phyloP scores from a whole-genome alignment of 2,797 vertebrate species.

The Adrianichthys oophorus region DNA sequence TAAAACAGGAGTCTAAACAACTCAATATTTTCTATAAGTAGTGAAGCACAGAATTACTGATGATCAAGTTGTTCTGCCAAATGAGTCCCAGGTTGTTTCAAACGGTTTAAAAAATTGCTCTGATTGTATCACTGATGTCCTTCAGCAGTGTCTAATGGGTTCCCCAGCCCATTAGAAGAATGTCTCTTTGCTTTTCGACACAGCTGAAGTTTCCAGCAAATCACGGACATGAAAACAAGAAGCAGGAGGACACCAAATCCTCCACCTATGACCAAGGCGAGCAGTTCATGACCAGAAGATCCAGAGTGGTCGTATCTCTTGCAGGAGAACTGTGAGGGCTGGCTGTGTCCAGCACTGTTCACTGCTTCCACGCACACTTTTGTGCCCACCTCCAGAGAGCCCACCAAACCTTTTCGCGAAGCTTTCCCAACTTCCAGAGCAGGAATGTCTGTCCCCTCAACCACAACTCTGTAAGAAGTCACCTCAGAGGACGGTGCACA shows the following conservation, averaged over 20 bases:
- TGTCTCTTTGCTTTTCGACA: constrained; percentile 50
- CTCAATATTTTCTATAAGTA: constrained; percentile 1
- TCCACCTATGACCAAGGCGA: constrained; percentile 58
- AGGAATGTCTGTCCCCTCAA: constrained; percentile 9
- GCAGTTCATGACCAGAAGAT: constrained; percentile 18
- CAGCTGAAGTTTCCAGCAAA: constrained; percentile 53
- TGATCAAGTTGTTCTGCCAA: not conserved
- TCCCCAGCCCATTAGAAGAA: constrained; percentile 65
- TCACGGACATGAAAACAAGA: constrained; percentile 40
- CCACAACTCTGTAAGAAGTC: constrained; percentile 70
- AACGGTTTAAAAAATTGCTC: not conserved
- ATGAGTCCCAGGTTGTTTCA: not conserved
- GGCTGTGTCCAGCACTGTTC: constrained; percentile 78
- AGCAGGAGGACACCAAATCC: constrained; percentile 63
- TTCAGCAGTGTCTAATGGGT: constrained; percentile 71
- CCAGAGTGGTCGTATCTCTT: constrained; percentile 36
- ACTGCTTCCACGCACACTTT: constrained; percentile 80
- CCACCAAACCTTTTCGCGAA: constrained; percentile 56
- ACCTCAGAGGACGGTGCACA: constrained; percentile 84
- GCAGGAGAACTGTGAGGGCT: constrained; percentile 64
- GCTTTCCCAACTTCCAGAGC: constrained; percentile 35
- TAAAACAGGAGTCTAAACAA: constrained; percentile 40
- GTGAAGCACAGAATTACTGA: constrained; percentile 1
- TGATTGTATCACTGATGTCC: constrained; percentile 51
- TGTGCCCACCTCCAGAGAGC: constrained; percentile 60